Conservation (phyloP, 92 coral and sea anemone species). For the Epizoanthus rinbou region DNA sequence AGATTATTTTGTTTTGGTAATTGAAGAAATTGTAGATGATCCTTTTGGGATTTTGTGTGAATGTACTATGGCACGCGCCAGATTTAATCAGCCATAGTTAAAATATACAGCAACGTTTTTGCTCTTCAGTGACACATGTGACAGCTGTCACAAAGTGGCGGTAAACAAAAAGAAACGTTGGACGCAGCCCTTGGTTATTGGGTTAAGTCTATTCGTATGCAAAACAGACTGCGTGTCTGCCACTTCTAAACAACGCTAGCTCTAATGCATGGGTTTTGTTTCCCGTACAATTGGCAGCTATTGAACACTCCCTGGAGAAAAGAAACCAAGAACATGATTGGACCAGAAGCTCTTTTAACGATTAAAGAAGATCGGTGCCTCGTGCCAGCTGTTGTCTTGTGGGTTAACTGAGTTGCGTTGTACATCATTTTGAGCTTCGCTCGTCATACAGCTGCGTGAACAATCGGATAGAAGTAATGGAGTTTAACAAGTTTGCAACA, state of each 20-base stretch:
- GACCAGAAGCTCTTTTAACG: constrained; percentile 14
- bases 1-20: too few relatives aligned
- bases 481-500: not conserved
- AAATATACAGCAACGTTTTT: not conserved
- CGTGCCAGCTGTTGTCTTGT: constrained; percentile 57
- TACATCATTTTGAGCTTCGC: constrained; percentile 25
- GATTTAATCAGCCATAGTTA: constrained; percentile 13
- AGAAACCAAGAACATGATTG: constrained; percentile 22
- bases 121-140: constrained; percentile 32
- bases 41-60: too few relatives aligned
- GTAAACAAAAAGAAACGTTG: constrained; percentile 28
- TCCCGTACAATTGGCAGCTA: constrained; percentile 27
- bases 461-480: not conserved
- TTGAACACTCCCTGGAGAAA: constrained; percentile 42
- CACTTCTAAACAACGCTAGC: constrained; percentile 9
- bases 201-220: constrained; percentile 41
- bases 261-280: constrained; percentile 18
- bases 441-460: constrained; percentile 5
- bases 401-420: constrained; percentile 26
- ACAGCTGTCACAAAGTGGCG: constrained; percentile 33
- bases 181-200: constrained; percentile 20
- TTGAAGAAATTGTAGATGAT: too few relatives aligned
- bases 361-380: constrained; percentile 52
- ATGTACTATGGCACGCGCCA: constrained; percentile 36
- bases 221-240: constrained; percentile 43